Percentiles rank a stretch among this genome's conserved stretches.
Evolutionary conservation across 2,113 vertebrate genomes (phyloP).

Genomic region (Leuciscus idus): DNA sequence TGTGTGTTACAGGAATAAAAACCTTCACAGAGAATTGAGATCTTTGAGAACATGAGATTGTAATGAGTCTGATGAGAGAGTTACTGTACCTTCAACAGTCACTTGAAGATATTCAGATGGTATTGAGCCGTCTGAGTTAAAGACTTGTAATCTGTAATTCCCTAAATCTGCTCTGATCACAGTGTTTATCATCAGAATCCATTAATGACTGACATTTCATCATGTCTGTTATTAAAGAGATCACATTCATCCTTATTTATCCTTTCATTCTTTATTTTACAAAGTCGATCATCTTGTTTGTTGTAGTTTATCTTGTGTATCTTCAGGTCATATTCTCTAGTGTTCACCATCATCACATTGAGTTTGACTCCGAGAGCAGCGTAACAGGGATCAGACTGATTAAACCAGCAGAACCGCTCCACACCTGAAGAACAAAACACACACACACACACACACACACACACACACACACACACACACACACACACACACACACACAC

Average conservation of each 20-base stretch:
- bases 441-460: no score
- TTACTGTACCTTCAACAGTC: conserved; percentile 42
- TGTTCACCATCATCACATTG: no score
- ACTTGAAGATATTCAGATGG: not conserved
- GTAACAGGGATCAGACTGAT: no score
- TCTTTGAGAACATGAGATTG: conserved; percentile 2
- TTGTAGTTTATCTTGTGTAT: no score
- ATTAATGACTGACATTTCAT: not conserved
- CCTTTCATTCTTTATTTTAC: no score
- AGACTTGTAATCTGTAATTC: not conserved
- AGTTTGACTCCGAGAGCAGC: no score
- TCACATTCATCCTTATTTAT: not conserved
- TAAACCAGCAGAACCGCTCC: no score
- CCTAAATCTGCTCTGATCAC: conserved; percentile 27
- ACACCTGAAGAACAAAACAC: no score
- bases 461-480: no score
- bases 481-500: no score
- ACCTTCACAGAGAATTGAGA: not conserved
- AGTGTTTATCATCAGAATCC: conserved; percentile 17
- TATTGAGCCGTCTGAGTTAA: accelerated
- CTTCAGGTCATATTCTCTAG: no score
- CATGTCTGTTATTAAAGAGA: not conserved
- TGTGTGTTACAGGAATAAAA: not conserved
- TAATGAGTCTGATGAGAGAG: not conserved
- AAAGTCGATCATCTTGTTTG: no score